These are phyloP conservation scores for Amblyopsis rosae DNA, from an alignment of 2,113 vertebrate species.

Conservation along the genomic window DNA sequence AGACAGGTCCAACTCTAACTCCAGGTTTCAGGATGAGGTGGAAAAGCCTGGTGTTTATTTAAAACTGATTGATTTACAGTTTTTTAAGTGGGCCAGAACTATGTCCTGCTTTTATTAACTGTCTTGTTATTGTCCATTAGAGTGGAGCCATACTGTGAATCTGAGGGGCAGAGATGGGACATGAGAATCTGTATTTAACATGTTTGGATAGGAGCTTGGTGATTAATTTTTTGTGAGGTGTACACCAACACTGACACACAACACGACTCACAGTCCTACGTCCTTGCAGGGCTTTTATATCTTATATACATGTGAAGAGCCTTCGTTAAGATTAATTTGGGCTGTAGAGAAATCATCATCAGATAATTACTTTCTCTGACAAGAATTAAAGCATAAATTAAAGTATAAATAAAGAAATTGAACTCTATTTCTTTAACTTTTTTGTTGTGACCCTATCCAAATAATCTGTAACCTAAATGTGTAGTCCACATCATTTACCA, in stretches of 20 bases:
- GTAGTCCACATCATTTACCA: not conserved
- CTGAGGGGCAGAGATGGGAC: slow-evolving; percentile 44
- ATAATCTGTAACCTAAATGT: too few relatives aligned
- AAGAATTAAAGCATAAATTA: too few relatives aligned
- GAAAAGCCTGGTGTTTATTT: slow-evolving; percentile 60
- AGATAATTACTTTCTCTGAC: too few relatives aligned
- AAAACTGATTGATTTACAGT: slow-evolving; percentile 64
- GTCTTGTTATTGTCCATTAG: slow-evolving; percentile 62
- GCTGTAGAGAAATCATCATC: too few relatives aligned
- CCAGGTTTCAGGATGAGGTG: slow-evolving; percentile 38
- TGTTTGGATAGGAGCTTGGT: slow-evolving; percentile 60
- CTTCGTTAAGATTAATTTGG: not conserved
- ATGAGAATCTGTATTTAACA: slow-evolving; percentile 53
- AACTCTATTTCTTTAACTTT: too few relatives aligned
- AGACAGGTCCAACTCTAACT: slow-evolving; percentile 25
- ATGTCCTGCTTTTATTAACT: slow-evolving; percentile 52
- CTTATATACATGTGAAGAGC: not conserved
- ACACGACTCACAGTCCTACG: not conserved
- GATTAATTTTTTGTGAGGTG: slow-evolving; percentile 61
- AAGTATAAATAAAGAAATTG: too few relatives aligned
- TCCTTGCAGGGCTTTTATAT: not conserved
- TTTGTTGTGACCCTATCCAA: not conserved
- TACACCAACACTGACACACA: not conserved
- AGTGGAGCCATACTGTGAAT: slow-evolving; percentile 60
- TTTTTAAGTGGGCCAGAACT: slow-evolving; percentile 44